Evolutionary conservation across 2,797 vertebrate species (phyloP).

Genomic region (Thripadectes ignobilis): DNA sequence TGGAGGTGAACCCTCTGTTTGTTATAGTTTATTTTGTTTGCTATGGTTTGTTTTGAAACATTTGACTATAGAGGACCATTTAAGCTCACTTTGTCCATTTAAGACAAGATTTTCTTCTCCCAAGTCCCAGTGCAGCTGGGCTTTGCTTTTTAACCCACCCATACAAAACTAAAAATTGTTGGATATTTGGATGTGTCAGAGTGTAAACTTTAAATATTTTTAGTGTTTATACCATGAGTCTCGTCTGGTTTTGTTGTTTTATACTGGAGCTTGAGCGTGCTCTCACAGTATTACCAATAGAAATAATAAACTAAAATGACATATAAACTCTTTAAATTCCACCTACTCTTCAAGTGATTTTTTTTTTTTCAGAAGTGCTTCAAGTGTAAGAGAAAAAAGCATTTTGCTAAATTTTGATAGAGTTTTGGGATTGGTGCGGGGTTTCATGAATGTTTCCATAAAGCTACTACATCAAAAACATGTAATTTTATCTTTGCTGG

Average conservation of each 20-base stretch:
- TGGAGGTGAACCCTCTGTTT: neutral
- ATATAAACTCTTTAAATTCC: neutral
- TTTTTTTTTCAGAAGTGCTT: neutral
- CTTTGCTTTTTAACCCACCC: neutral
- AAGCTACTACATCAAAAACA: neutral
- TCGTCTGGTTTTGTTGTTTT: neutral
- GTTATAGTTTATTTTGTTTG: neutral
- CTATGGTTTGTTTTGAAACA: neutral
- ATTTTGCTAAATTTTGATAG: neutral
- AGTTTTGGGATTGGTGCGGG: neutral
- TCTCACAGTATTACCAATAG: neutral
- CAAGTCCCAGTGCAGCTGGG: neutral
- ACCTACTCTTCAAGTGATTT: neutral
- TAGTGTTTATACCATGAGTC: neutral
- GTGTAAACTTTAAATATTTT: neutral
- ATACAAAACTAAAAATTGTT: neutral
- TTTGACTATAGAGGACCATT: neutral
- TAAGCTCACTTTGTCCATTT: neutral
- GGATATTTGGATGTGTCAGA: neutral
- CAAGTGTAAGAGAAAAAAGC: neutral
- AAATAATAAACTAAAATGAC: neutral
- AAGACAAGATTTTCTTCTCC: neutral
- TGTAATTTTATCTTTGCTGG: neutral
- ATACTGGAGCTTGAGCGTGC: neutral
- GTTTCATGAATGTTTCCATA: neutral